Percentiles rank a stretch among this genome's conserved stretches.
phyloP scores from a whole-genome alignment of 53 echinoderm and acorn worm species.

The Henricia sp. region DNA sequence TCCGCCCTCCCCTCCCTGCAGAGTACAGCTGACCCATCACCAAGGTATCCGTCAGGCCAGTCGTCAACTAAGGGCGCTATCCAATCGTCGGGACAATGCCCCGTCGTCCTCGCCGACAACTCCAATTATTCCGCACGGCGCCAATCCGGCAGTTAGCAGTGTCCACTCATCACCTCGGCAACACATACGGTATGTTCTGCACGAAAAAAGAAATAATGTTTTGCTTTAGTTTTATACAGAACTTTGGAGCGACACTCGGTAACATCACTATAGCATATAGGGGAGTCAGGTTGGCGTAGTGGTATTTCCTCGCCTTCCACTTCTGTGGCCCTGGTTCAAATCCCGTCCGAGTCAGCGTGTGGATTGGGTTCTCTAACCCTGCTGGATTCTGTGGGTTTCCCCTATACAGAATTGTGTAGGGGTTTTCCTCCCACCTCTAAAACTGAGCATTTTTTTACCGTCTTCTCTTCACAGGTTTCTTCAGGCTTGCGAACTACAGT shows the following conservation, averaged over 20 bases:
- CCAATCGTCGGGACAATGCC: constrained; percentile 84
- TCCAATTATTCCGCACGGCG: constrained; percentile 56
- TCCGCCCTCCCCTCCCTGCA: constrained; percentile 60
- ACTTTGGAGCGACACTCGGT: neutral
- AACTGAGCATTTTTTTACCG: neutral
- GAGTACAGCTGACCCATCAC: constrained; percentile 99
- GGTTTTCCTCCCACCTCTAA: no score
- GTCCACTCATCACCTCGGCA: constrained; percentile 41
- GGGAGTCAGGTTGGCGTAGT: no score
- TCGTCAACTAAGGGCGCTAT: constrained; percentile 85
- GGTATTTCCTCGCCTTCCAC: no score
- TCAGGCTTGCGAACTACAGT: no score
- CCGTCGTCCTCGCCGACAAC: constrained; percentile 45
- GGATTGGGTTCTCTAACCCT: no score
- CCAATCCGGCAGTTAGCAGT: constrained; percentile 49
- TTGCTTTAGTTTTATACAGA: neutral
- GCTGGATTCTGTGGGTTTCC: no score
- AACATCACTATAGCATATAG: no score
- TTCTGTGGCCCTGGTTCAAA: no score
- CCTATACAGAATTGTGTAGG: no score
- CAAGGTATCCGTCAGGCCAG: constrained; percentile 84
- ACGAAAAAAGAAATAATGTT: neutral
- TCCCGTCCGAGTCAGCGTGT: no score
- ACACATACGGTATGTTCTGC: constrained; percentile 55
- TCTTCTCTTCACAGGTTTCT: no score